Conservation (phyloP, 2,113 vertebrate genomes). For the Myanophis thanlyinensis region DNA sequence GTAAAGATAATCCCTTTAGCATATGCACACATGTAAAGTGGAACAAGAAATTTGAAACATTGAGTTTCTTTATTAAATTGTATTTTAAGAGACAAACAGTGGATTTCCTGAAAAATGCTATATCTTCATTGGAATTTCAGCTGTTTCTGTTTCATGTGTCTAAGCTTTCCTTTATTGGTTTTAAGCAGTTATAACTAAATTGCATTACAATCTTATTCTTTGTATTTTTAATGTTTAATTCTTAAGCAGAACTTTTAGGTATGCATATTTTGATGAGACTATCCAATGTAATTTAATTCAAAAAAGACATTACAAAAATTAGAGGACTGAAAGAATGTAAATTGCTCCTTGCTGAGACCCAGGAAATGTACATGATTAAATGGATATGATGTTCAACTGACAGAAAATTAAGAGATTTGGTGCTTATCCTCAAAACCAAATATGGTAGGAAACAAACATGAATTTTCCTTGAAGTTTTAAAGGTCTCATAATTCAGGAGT, state of each 20-base stretch:
- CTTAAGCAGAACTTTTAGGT: neutral
- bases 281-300: neutral
- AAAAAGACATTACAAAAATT: neutral
- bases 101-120: neutral
- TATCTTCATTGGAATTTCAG: neutral
- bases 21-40: neutral
- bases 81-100: neutral
- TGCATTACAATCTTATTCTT: neutral
- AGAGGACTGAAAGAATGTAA: neutral
- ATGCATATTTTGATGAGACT: neutral
- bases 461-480: neutral
- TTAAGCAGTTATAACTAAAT: neutral
- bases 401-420: neutral
- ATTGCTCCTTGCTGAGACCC: neutral
- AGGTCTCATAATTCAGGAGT: neutral
- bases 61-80: neutral
- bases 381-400: neutral
- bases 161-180: neutral
- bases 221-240: neutral
- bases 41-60: neutral
- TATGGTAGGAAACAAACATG: neutral
- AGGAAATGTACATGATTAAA: neutral
- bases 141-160: neutral
- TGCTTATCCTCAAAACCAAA: neutral
- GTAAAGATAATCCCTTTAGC: neutral